Conservation (phyloP, 1,140 invertebrate species). For the Diachasmimorpha longicaudata region DNA sequence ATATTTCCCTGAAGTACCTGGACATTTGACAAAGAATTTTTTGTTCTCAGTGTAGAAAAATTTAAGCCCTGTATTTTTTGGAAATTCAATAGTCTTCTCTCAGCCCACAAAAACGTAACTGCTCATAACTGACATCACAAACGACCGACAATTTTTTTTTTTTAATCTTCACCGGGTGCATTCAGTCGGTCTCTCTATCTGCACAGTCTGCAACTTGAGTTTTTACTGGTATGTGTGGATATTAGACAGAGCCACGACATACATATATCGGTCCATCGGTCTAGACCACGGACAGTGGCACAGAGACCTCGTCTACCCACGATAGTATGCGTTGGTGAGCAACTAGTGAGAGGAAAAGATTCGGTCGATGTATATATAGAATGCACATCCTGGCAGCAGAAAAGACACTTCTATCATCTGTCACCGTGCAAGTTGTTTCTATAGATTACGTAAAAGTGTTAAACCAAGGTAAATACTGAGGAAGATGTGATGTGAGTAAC, state of each 20-base stretch:
- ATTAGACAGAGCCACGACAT: neutral
- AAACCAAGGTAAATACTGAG: neutral
- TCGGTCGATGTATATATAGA: conserved; percentile 35
- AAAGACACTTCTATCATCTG: conserved; percentile 49
- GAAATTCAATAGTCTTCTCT: too few relatives aligned
- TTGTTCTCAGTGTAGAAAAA: too few relatives aligned
- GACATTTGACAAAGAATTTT: too few relatives aligned
- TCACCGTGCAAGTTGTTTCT: conserved; percentile 45
- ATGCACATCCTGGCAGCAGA: conserved; percentile 36
- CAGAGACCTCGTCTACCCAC: neutral
- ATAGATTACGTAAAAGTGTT: conserved; percentile 45
- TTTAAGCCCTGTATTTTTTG: too few relatives aligned
- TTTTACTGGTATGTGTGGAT: neutral
- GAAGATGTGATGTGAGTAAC: neutral
- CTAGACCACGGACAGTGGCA: neutral
- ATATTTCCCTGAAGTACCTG: too few relatives aligned
- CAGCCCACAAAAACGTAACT: neutral
- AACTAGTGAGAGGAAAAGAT: neutral
- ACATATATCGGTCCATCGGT: neutral
- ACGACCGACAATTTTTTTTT: neutral
- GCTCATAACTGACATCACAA: neutral
- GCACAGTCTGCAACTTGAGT: neutral
- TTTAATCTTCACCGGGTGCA: neutral
- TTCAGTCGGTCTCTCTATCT: neutral
- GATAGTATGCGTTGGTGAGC: neutral